Evolutionary conservation across 2,888 invertebrate genomes (phyloP), one percentile per base, ranked within the genome.

Genomic region (Zygaena filipendulae): DNA sequence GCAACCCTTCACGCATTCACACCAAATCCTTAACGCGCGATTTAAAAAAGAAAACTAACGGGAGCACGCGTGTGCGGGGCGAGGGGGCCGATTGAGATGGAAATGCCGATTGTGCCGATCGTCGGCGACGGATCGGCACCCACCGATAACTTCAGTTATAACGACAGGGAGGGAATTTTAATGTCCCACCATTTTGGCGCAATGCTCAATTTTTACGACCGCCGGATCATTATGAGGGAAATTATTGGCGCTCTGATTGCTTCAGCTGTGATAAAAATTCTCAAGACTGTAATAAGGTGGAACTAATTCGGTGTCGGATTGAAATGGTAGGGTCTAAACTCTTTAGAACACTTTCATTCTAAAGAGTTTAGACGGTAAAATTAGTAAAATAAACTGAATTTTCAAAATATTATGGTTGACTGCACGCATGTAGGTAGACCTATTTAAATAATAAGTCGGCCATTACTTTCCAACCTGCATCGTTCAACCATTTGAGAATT

Each of bases 211-310:
- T 77, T 79, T 79, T 77, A 79, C 68, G 77, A 74, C 64, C 74
- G 47, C 60, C 54, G 49, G 67, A 75, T 79, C 77, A 77, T 79
- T 77, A 79, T 75, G 75, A 79, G 68, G 70, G 77, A 75, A 77
- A 79, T 79, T 77, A 77, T 77, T 74, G 77, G 77, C 70, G 68
- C 72, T 72, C 74, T 79, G 77, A 79, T 77, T 79, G 75, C 77
- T 71, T 70, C 63, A 60, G 60, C 70, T 60, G 77, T 77, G 75
- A 79, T 79, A 79, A 79, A 79, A 77, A 77, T 79, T 75, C 77
- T 77, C 66, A 59, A 75, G 69, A 59, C 66, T 67, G 75, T 75
- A 72, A 77, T 77, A 75, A 75, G 75, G 71, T 71, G 70, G 74
- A 79, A 77, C 77, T 77, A 77, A 79, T 77, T 74, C 68, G 39